phyloP scores from a whole-genome alignment of 1,140 invertebrate genomes.

The Cryptotermes secundus region DNA sequence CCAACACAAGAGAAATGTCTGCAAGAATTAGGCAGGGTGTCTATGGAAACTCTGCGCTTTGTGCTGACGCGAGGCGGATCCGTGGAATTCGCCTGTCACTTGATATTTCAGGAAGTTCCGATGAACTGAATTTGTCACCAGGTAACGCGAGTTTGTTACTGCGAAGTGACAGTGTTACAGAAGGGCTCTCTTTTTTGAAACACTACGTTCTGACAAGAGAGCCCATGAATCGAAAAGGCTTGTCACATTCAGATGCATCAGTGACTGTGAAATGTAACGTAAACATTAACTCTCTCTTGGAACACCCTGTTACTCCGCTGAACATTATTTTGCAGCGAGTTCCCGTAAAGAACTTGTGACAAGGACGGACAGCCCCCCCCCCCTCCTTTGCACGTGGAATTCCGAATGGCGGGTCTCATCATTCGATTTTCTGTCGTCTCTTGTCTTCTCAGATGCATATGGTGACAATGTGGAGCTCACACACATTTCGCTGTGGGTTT shows the following conservation, averaged over 20 bases:
- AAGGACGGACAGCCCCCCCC: neutral
- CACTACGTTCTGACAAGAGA: no score
- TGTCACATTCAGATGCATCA: no score
- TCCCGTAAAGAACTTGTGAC: neutral
- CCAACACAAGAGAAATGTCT: no score
- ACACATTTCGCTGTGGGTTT: no score
- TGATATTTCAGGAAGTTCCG: neutral
- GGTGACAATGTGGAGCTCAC: no score
- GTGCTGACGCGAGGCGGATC: neutral
- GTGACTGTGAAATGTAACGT: no score
- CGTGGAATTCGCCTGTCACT: neutral
- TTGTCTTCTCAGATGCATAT: neutral
- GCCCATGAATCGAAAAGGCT: no score
- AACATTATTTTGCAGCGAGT: no score
- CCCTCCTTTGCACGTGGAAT: neutral
- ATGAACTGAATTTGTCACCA: neutral
- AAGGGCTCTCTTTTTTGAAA: neutral
- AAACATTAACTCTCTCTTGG: no score
- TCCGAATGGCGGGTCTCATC: neutral
- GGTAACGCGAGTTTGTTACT: neutral
- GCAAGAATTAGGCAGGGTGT: neutral
- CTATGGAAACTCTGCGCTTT: neutral
- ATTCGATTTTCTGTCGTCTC: neutral
- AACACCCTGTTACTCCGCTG: no score
- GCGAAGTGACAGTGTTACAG: neutral